Conservation (phyloP, 2,113 vertebrate species). For the Neogale vison region DNA sequence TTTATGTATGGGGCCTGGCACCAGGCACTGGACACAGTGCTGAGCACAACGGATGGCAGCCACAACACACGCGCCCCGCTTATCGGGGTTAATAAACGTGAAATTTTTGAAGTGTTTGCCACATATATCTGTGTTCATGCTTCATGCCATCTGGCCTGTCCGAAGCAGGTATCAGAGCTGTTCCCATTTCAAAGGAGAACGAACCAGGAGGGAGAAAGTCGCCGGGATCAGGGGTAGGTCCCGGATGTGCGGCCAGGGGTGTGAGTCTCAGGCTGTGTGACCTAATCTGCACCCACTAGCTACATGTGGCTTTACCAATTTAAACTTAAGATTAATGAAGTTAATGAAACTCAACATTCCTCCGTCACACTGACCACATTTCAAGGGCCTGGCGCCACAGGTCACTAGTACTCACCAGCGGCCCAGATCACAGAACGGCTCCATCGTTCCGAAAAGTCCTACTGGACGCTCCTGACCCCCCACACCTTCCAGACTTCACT, state of each 20-base stretch:
- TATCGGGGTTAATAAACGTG: neutral
- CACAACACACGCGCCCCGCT: no score
- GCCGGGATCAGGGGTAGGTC: neutral
- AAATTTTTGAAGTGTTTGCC: no score
- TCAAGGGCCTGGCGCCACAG: no score
- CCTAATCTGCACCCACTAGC: neutral
- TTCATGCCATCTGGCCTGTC: neutral
- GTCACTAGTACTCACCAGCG: neutral
- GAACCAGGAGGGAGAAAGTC: neutral
- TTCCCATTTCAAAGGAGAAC: neutral
- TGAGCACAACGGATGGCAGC: neutral
- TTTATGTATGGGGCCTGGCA: neutral
- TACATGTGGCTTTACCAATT: neutral
- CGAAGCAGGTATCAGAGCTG: neutral
- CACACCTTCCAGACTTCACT: neutral
- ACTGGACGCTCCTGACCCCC: rapidly evolving
- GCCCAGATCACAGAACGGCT: neutral
- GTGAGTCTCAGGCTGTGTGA: neutral
- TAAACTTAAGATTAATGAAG: neutral
- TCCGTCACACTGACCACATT: neutral
- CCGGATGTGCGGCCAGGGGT: neutral
- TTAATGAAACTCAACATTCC: neutral
- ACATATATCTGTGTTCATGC: no score
- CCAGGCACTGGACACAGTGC: neutral
- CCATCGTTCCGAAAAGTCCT: neutral